A percentile compares a stretch with the other conserved stretches of the same genome.
Evolutionary conservation across 2,113 vertebrate genomes (phyloP).

Genomic region (Vanacampus margaritifer): DNA sequence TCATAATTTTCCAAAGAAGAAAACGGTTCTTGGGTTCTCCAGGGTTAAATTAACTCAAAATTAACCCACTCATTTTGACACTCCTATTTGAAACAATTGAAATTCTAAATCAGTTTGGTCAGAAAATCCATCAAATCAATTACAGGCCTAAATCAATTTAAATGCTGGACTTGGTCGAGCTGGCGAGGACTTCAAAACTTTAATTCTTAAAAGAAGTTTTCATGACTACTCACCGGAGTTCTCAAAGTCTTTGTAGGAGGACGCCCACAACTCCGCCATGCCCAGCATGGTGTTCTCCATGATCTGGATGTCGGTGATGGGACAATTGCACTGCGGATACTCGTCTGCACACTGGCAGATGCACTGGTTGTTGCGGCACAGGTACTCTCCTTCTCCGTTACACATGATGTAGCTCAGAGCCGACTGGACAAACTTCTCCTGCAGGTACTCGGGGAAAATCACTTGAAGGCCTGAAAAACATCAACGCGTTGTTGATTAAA

Average conservation of each 20-base stretch:
- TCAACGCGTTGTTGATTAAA: background rate
- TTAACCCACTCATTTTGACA: too few relatives aligned
- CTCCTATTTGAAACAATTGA: too few relatives aligned
- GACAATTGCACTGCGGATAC: conserved; percentile 98
- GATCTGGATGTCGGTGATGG: conserved; percentile 96
- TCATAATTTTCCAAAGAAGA: too few relatives aligned
- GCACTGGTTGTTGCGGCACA: conserved; percentile 90
- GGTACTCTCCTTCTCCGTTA: conserved; percentile 94
- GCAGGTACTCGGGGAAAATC: conserved; percentile 97
- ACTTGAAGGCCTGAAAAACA: conserved; percentile 89
- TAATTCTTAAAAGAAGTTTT: background rate
- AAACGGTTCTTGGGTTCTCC: too few relatives aligned
- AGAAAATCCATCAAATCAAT: too few relatives aligned
- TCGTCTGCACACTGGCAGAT: conserved; percentile 90
- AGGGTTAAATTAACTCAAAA: too few relatives aligned
- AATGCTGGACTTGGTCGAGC: background rate
- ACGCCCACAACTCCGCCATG: conserved; percentile 91
- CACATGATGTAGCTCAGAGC: conserved; percentile 99
- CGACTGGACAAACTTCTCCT: conserved; percentile 98
- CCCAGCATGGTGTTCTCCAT: conserved; percentile 91
- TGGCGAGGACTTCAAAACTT: background rate
- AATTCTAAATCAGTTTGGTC: too few relatives aligned
- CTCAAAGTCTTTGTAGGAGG: conserved; percentile 96
- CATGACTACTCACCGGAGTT: conserved; percentile 82
- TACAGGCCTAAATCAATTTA: too few relatives aligned